phyloP scores from a whole-genome alignment of 2,113 vertebrate species.

The Anguilla japonica region DNA sequence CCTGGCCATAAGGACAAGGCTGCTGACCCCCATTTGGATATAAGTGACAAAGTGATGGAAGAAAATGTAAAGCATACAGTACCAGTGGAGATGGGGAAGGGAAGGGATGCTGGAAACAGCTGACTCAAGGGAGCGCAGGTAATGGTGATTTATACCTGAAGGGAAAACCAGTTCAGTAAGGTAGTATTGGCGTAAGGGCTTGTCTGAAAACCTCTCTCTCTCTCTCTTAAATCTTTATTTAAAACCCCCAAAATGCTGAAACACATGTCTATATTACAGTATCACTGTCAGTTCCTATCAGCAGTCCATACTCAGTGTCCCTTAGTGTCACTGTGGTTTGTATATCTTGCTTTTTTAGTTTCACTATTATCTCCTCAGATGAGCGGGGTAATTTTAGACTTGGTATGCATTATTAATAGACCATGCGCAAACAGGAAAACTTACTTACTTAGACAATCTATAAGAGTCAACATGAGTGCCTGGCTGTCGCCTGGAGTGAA shows the following conservation, averaged over 20 bases:
- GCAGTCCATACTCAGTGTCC: background rate
- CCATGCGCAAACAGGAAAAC: background rate
- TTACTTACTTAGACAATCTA: background rate
- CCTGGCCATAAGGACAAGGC: too few species aligned
- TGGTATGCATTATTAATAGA: slow-evolving; percentile 27
- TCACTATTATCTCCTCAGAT: background rate
- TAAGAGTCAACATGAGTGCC: background rate
- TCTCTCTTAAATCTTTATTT: too few species aligned
- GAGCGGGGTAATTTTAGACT: slow-evolving; percentile 14
- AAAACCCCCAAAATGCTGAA: background rate
- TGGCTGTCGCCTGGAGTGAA: background rate
- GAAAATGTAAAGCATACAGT: too few species aligned
- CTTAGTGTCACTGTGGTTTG: background rate
- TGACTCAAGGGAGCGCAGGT: too few species aligned
- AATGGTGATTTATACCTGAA: too few species aligned
- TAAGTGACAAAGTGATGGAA: too few species aligned
- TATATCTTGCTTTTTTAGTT: background rate
- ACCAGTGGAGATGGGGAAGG: too few species aligned
- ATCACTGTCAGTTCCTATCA: background rate
- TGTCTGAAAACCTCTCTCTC: too few species aligned
- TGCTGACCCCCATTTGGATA: too few species aligned
- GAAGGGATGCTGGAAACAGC: too few species aligned
- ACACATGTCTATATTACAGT: background rate
- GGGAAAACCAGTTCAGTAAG: too few species aligned
- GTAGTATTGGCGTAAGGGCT: too few species aligned